Evolutionary conservation across 2,888 invertebrate genomes (phyloP).

Genomic region (Noctua janthe): DNA sequence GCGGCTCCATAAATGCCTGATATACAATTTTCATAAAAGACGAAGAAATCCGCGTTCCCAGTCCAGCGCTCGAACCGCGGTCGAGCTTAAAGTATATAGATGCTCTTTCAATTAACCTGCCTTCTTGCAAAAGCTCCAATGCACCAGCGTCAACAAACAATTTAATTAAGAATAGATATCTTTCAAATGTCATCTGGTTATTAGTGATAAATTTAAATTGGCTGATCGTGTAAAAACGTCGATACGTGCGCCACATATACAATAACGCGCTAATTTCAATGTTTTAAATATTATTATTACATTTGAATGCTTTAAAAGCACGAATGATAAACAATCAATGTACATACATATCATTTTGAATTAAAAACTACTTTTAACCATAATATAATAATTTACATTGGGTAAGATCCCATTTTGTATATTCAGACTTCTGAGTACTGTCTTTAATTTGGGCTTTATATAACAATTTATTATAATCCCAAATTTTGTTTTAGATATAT

Average conservation of each 20-base stretch:
- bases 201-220: constrained; percentile 12
- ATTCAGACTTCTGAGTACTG: constrained; percentile 78
- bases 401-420: constrained; percentile 70
- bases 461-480: constrained; percentile 45
- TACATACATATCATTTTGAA: constrained; percentile 62
- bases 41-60: background rate
- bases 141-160: constrained; percentile 8
- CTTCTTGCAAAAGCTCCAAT: constrained; percentile 8
- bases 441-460: constrained; percentile 67
- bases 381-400: constrained; percentile 71
- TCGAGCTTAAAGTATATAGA: background rate
- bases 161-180: background rate
- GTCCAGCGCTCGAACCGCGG: background rate
- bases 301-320: constrained; percentile 73
- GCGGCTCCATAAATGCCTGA: background rate
- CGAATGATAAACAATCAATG: constrained; percentile 56
- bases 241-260: constrained; percentile 18
- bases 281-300: constrained; percentile 34
- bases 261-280: constrained; percentile 25
- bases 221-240: constrained; percentile 22
- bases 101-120: background rate
- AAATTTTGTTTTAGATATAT: constrained; percentile 33
- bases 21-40: background rate
- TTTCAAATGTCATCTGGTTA: constrained; percentile 30
- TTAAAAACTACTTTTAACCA: constrained; percentile 66